These are phyloP conservation scores for Pterocles burchelli DNA, from an alignment of 2,113 vertebrate genomes.

Conservation along the genomic window DNA sequence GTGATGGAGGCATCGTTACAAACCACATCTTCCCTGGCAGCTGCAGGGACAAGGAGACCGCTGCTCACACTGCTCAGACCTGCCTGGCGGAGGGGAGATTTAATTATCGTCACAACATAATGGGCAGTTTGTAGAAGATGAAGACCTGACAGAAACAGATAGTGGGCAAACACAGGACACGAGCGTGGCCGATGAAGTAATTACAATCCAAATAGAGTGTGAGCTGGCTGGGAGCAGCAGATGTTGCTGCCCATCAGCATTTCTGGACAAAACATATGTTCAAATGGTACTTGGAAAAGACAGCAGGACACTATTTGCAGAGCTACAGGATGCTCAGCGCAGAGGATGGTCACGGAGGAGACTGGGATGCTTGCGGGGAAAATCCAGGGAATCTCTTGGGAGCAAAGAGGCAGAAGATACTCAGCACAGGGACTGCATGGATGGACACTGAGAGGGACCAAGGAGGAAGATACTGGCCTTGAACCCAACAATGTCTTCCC, in stretches of 20 bases:
- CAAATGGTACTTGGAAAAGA: neutral
- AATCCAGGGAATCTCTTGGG: neutral
- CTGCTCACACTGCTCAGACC: neutral
- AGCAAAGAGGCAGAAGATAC: neutral
- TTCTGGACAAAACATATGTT: neutral
- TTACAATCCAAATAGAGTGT: neutral
- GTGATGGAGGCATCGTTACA: neutral
- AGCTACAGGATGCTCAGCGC: neutral
- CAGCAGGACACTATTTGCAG: neutral
- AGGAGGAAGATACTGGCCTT: neutral
- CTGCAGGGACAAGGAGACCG: neutral
- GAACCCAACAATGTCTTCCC: accelerated
- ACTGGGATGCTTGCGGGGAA: neutral
- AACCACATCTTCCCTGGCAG: neutral
- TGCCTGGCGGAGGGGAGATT: neutral
- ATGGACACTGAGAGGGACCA: accelerated
- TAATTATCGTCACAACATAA: neutral
- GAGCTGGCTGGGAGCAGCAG: constrained; percentile 13
- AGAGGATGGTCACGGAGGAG: neutral
- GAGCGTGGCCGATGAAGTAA: neutral
- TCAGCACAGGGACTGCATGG: neutral
- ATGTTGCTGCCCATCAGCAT: neutral
- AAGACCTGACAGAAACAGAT: neutral
- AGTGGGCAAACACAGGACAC: neutral
- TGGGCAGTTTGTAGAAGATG: neutral